Evolutionary conservation across 1,140 invertebrate species (phyloP).

Genomic region (Yoshiicerus persimilis): DNA sequence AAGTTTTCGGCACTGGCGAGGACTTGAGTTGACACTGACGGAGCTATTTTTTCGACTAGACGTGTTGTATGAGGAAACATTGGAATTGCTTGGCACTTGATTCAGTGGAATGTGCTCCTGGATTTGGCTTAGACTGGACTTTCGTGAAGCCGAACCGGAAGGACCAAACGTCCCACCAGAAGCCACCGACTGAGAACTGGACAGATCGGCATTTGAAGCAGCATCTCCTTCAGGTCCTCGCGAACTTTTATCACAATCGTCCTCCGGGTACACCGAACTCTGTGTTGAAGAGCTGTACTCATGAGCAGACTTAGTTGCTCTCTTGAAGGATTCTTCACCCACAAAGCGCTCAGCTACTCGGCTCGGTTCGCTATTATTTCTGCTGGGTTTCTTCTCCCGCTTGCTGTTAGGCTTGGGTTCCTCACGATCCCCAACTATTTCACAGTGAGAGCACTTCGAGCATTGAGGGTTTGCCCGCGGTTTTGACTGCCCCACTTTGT

Average conservation of each 20-base stretch:
- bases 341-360: neutral
- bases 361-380: neutral
- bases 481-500: neutral
- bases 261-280: conserved; percentile 49
- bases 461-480: neutral
- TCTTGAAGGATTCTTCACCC: neutral
- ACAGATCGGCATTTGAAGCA: neutral
- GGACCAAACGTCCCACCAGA: conserved; percentile 53
- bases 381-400: neutral
- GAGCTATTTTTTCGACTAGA: neutral
- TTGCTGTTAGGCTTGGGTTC: neutral
- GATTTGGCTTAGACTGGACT: neutral
- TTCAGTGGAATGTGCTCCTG: neutral
- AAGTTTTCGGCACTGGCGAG: conserved; percentile 12
- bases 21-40: neutral
- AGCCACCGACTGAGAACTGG: neutral
- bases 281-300: neutral
- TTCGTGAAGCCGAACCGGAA: conserved; percentile 58
- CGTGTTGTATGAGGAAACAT: neutral
- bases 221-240: neutral
- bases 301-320: neutral
- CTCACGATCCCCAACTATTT: neutral
- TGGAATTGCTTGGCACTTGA: neutral
- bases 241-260: conserved; percentile 49
- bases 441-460: neutral